These are phyloP conservation scores for Trachurus trachurus DNA, from an alignment of 2,797 vertebrate species.

Conservation along the genomic window DNA sequence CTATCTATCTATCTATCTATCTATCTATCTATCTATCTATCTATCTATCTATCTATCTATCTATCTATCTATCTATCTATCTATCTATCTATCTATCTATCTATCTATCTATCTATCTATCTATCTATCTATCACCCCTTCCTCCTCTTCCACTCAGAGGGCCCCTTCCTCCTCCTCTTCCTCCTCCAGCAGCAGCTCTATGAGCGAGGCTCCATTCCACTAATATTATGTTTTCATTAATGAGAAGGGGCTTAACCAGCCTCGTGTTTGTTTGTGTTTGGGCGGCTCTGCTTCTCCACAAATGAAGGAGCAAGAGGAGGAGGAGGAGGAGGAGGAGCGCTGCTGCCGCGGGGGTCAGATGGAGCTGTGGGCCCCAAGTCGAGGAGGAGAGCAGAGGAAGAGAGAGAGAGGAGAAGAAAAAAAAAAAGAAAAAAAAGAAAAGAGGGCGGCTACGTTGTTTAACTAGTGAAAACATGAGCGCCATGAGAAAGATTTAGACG, in stretches of 20 bases:
- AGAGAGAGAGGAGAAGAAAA: conserved; percentile 16
- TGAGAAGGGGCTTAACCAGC: conserved; percentile 62
- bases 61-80: too few relatives aligned
- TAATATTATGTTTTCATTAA: conserved; percentile 80
- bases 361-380: conserved; percentile 27
- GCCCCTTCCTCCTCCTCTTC: conserved; percentile 15
- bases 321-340: neutral
- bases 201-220: conserved; percentile 65
- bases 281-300: conserved; percentile 36
- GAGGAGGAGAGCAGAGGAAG: conserved; percentile 15
- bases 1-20: too few relatives aligned
- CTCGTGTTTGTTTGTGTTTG: conserved; percentile 64
- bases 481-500: conserved; percentile 36
- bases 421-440: neutral
- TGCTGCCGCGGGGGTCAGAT: neutral
- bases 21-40: too few relatives aligned
- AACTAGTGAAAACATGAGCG: conserved; percentile 44
- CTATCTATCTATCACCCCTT: conserved; percentile 5
- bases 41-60: too few relatives aligned
- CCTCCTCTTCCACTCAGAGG: conserved; percentile 3
- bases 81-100: too few relatives aligned
- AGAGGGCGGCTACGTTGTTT: conserved; percentile 17
- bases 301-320: neutral
- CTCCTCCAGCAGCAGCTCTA: neutral
- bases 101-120: too few relatives aligned